Conservation (phyloP, 2,888 invertebrate species). For the Calephelis perditalis region DNA sequence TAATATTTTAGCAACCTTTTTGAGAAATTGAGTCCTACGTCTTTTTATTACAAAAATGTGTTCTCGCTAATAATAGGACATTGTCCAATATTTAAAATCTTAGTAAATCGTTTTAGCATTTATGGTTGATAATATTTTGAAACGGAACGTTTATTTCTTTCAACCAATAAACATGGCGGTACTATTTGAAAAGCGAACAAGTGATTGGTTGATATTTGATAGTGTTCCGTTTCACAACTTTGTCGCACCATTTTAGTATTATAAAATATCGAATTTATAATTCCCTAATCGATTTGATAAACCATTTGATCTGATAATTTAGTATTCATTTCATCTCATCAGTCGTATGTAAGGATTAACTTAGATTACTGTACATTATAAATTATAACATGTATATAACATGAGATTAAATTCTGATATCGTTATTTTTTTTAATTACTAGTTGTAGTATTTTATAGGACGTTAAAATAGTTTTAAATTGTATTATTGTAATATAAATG, state of each 20-base stretch:
- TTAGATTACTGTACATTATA: slow-evolving; percentile 61
- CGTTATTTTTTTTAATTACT: slow-evolving; percentile 34
- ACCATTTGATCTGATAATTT: slow-evolving; percentile 46
- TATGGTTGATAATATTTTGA: neutral
- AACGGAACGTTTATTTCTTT: neutral
- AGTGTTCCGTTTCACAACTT: neutral
- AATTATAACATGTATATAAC: slow-evolving; percentile 66
- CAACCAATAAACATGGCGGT: neutral
- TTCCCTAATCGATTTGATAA: slow-evolving; percentile 22
- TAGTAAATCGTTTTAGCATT: slow-evolving; percentile 4
- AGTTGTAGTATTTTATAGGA: slow-evolving; percentile 37
- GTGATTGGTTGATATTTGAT: neutral
- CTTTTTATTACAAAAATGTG: slow-evolving; percentile 2
- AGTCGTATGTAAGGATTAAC: slow-evolving; percentile 28
- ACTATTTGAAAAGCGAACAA: neutral
- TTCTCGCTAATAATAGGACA: slow-evolving; percentile 6
- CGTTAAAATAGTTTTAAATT: slow-evolving; percentile 32
- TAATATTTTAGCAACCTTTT: too few species aligned
- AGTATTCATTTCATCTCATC: slow-evolving; percentile 37
- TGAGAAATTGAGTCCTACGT: neutral
- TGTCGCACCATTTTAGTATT: slow-evolving; percentile 1
- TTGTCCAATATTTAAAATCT: slow-evolving; percentile 8
- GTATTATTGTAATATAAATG: slow-evolving; percentile 70
- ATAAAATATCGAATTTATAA: slow-evolving; percentile 16
- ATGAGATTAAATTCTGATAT: slow-evolving; percentile 58